Percentiles rank a stretch among this genome's conserved stretches.
Conservation (phyloP, 2,113 vertebrate genomes). For the Xyrauchen texanus region DNA sequence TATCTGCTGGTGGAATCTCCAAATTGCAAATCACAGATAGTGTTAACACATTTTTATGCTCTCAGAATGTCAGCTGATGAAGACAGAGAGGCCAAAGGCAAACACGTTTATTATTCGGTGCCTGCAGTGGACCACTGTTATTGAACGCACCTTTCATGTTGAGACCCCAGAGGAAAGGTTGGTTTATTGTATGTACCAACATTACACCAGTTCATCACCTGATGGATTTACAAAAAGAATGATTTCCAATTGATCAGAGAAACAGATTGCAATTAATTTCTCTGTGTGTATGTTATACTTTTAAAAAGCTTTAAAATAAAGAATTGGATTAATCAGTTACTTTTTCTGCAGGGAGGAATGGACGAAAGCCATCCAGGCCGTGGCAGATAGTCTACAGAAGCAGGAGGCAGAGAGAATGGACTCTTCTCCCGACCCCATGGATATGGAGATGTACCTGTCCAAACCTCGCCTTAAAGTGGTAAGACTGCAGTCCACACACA, state of each 20-base stretch:
- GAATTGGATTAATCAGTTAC: neutral
- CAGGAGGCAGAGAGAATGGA: constrained; percentile 98
- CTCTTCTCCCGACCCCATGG: constrained; percentile 81
- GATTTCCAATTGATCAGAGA: too few species aligned
- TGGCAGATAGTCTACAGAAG: constrained; percentile 93
- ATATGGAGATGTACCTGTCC: constrained; percentile 89
- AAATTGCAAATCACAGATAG: too few species aligned
- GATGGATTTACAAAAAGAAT: too few species aligned
- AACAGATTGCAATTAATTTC: too few species aligned
- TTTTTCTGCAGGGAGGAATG: constrained; percentile 86
- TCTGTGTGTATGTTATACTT: too few species aligned
- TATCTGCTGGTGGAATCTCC: too few species aligned
- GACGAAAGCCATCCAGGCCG: constrained; percentile 93
- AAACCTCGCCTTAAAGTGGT: constrained; percentile 81
- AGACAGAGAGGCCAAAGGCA: constrained; percentile 94
- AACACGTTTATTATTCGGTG: constrained; percentile 99
- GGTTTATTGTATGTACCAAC: constrained; percentile 42
- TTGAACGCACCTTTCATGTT: constrained; percentile 97
- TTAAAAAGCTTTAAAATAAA: too few species aligned
- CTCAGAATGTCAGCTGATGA: constrained; percentile 98
- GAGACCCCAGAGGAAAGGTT: constrained; percentile 96
- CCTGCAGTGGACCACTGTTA: constrained; percentile 98
- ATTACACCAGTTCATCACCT: too few species aligned
- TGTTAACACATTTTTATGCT: constrained; percentile 44
- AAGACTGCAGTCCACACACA: constrained; percentile 49